Base-by-base conservation (phyloP, 2,888 invertebrate species). In the Drosophila nigricruria region DNA sequence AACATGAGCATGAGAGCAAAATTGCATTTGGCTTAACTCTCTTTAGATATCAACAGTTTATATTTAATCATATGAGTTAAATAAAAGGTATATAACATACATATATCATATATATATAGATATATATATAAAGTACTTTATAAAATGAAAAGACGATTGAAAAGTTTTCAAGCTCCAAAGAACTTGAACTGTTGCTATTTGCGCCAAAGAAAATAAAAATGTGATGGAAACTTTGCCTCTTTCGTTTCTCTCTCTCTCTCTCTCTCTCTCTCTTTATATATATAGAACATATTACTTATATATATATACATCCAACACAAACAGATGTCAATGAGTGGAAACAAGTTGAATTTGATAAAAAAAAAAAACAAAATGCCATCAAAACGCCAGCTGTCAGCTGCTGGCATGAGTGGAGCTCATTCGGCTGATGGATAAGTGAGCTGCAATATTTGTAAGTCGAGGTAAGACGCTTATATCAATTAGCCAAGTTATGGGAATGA, bases 401-500 rank as follows among this genome's bases (percentile, higher is more conserved):
- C 10, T n/a, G 45, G 14, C 18, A 9, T 8, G 25, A 9, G 34
- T n/a, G 20, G 18, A 25, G 18, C 38, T 27, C 25, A 27, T 9
- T 16, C 4, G 25, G 16, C 40, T 40, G 40, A 27, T 20, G 25
- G 18, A 25, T 40, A 3, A 20, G 2, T 9, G 6, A 18, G n/a
- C 27, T n/a, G 47, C 10, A 25, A n/a, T 27, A 27, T 47, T n/a
- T 9, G 27, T 16, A 47, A 47, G 27, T n/a, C n/a, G 18, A 18
- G 27, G 12, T 47, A 47, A 47, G 47, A 30, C 18, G 47, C 47
- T 47, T 47, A 12, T 3, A 30, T 2, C 47, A 47, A 47, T 47
- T 47, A 47, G 47, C 45, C 45, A 27, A n/a, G n/a, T 30, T 47
- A 47, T 27, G 47, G 6, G 47, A 18, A 18, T 47, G 49, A 30